Evolutionary conservation across 1,140 invertebrate genomes (phyloP), one percentile per base, ranked within the genome.

Genomic region (Brachionus paranguensis): DNA sequence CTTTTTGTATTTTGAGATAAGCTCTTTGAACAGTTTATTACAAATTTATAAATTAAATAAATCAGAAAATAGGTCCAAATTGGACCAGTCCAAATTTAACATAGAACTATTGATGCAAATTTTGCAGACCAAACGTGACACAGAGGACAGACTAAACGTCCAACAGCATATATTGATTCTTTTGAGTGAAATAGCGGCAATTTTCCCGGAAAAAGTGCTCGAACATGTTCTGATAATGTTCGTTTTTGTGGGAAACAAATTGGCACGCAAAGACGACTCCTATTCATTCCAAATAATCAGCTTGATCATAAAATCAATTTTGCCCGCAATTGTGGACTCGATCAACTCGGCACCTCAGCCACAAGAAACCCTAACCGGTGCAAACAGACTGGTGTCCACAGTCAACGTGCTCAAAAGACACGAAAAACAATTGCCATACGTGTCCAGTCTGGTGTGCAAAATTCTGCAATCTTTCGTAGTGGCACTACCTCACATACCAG

Each of bases 401-500:
- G 64, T 64, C 12, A 81, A 81, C 17, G 78, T 64, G 33, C 33
- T 81, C 53, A 81, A 81, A 68, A 43, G 78, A 64, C 78, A 81
- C 29, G 53, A 81, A 68, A 81, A 81, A 81, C 53, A 81, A 29
- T 29, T 81, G 7, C 78, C 78, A 17, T 78, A 86, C 12, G 78
- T 85, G 11, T 86, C 91, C 6, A 87, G 89, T 33, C 88, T 91
- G 41, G 91, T 92, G 20, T 91, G 92, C 11, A 92, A 96, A 47
- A 90, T 89, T 24, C 86, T 96, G n/a, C 91, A 94, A 33, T 94
- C 96, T 24, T 98, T 98, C 89, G 93, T 95, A 0, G 93, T 94
- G 86, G 94, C 94, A 1, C 91, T 96, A 24, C 91, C 94, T 1
- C 94, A 97, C 89, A 94, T 98, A 65, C 95, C 96, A 0, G 93